These are phyloP conservation scores for Dermochelys coriacea DNA, from an alignment of 2,797 vertebrate species.

Conservation along the genomic window DNA sequence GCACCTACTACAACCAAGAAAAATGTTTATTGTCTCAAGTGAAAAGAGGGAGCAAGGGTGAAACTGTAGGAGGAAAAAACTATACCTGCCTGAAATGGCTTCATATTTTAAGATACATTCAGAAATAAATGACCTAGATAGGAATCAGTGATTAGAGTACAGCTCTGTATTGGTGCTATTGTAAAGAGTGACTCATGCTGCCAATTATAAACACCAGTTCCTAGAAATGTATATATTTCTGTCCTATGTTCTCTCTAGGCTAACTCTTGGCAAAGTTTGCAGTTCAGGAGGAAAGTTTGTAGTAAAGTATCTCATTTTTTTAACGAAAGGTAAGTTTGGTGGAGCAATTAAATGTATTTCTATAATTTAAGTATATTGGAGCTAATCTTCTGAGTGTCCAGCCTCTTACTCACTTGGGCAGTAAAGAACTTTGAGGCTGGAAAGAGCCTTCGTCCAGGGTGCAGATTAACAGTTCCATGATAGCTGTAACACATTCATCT, in stretches of 20 bases:
- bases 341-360: background rate
- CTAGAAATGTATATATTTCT: conserved; percentile 43
- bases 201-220: conserved; percentile 15
- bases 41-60: background rate
- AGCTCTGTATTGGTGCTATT: conserved; percentile 36
- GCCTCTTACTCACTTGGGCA: background rate
- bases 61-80: background rate
- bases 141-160: conserved; percentile 40
- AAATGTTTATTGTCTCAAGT: conserved; percentile 11
- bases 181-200: conserved; percentile 65
- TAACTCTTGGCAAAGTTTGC: conserved; percentile 52
- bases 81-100: background rate
- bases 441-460: background rate
- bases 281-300: conserved; percentile 3
- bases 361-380: background rate
- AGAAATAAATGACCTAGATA: conserved; percentile 50
- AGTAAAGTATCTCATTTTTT: conserved; percentile 22
- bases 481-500: background rate
- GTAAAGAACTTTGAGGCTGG: background rate
- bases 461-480: background rate
- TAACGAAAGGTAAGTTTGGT: conserved; percentile 7
- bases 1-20: background rate
- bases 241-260: conserved; percentile 27
- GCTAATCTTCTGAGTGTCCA: background rate
- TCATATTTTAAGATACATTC: conserved; percentile 53